Base-by-base conservation (phyloP, 2,888 invertebrate species). In the Lamproptera curius region DNA sequence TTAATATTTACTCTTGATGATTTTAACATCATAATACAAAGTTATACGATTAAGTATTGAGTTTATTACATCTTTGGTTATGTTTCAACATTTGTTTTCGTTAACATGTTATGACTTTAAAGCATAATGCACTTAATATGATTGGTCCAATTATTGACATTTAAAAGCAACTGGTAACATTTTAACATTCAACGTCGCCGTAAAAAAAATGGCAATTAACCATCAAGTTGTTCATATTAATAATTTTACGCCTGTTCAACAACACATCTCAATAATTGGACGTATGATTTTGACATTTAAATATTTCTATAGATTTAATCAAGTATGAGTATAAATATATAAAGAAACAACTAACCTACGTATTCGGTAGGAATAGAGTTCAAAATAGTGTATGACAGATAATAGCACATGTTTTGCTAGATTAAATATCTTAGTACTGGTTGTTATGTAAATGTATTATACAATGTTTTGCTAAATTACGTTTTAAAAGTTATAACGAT, bases 61-160 rank as follows among this genome's bases (percentile, higher is more conserved):
- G n/a, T n/a, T n/a, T n/a, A n/a, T n/a, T n/a, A n/a, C n/a, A n/a
- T n/a, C n/a, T n/a, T n/a, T n/a, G n/a, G n/a, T n/a, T n/a, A n/a
- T n/a, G n/a, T 16, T n/a, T 35, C 36, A 41, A 14, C 31, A 35
- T 49, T 44, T 36, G 10, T 28, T 35, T 17, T 51, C 46, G 51
- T 51, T 51, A 51, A 47, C 46, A 51, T 35, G 40, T 9, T 33
- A 35, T 46, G 46, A 36, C 51, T 53, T 50, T 47, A 45, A 47
- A 50, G 46, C 33, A 46, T n/a, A 44, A 26, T 40, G 43, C 36
- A 8, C 6, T 14, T 31, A 37, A 43, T 51, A 37, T 34, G 10
- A 33, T 41, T 39, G 1, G 33, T n/a, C 23, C 43, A 43, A 51
- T 40, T 51, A 41, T 28, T 6, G 43, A 43, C 20, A 20, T 20